A percentile compares a stretch with the other conserved stretches of the same genome.
Evolutionary conservation across 2,797 vertebrate species (phyloP).

Genomic region (Gymnocypris eckloni): DNA sequence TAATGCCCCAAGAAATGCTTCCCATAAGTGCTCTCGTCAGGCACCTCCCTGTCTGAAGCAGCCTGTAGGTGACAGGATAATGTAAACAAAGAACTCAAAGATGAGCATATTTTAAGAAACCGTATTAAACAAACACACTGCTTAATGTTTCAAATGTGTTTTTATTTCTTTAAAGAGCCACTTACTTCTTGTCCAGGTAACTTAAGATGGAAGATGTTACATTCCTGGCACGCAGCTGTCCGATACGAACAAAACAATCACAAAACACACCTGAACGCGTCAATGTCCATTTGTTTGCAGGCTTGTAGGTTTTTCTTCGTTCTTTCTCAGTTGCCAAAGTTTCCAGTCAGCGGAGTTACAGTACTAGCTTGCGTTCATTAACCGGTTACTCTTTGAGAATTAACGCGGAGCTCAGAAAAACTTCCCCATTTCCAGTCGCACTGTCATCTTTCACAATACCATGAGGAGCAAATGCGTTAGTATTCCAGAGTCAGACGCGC

Average conservation of each 20-base stretch:
- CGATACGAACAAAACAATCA: slow-evolving; percentile 31
- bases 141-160: neutral
- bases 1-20: neutral
- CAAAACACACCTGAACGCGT: slow-evolving; percentile 9
- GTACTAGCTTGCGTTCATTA: slow-evolving; percentile 11
- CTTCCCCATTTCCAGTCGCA: slow-evolving; percentile 48
- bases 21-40: neutral
- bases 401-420: slow-evolving; percentile 36
- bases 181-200: slow-evolving; percentile 65
- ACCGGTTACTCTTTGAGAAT: slow-evolving; percentile 27
- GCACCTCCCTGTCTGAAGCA: neutral
- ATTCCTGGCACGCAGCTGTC: slow-evolving; percentile 58
- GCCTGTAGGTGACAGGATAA: neutral
- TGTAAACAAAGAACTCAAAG: neutral
- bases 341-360: slow-evolving; percentile 38
- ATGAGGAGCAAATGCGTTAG: slow-evolving; percentile 10
- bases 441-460: slow-evolving; percentile 20
- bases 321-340: slow-evolving; percentile 52
- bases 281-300: slow-evolving; percentile 52
- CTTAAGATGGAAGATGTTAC: slow-evolving; percentile 58
- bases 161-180: slow-evolving; percentile 14
- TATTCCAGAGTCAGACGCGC: slow-evolving; percentile 41
- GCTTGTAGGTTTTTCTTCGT: slow-evolving; percentile 1
- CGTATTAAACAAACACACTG: neutral
- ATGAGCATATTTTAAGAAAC: neutral